A percentile compares a stretch with the other conserved stretches of the same genome.
Evolutionary conservation across 2,797 vertebrate genomes (phyloP).

Genomic region (Alexandromys oeconomus): DNA sequence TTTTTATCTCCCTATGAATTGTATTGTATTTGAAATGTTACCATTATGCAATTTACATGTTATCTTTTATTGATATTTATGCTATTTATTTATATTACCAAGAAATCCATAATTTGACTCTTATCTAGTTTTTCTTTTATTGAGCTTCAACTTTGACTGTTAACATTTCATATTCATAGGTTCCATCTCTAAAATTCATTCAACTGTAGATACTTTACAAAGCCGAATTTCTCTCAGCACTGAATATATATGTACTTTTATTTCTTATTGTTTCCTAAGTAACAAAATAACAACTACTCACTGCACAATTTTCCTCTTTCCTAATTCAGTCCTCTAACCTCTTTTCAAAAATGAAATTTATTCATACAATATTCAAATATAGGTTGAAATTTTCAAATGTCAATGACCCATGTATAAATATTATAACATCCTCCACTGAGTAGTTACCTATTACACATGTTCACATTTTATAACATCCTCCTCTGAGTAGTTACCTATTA

Average conservation of each 20-base stretch:
- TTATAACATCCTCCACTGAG: not conserved
- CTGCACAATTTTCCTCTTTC: too few species aligned
- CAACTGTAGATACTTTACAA: not conserved
- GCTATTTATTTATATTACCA: not conserved
- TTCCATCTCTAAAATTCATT: not conserved
- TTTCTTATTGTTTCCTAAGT: too few species aligned
- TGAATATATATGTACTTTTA: not conserved
- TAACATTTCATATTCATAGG: not conserved
- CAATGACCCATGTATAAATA: not conserved
- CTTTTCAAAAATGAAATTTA: not conserved
- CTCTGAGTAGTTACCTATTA: too few species aligned
- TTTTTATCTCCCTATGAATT: not conserved
- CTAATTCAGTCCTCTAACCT: not conserved
- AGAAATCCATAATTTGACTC: not conserved
- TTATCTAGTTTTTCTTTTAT: not conserved
- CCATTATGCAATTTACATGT: not conserved
- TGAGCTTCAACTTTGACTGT: not conserved
- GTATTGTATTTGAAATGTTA: not conserved
- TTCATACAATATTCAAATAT: not conserved
- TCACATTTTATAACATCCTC: not conserved
- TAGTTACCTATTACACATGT: not conserved
- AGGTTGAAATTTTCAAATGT: not conserved
- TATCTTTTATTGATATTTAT: too few species aligned
- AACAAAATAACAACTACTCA: not conserved
- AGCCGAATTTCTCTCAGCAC: not conserved